These are phyloP conservation scores for Adelges cooleyi DNA, from an alignment of 1,140 invertebrate species.

Conservation along the genomic window DNA sequence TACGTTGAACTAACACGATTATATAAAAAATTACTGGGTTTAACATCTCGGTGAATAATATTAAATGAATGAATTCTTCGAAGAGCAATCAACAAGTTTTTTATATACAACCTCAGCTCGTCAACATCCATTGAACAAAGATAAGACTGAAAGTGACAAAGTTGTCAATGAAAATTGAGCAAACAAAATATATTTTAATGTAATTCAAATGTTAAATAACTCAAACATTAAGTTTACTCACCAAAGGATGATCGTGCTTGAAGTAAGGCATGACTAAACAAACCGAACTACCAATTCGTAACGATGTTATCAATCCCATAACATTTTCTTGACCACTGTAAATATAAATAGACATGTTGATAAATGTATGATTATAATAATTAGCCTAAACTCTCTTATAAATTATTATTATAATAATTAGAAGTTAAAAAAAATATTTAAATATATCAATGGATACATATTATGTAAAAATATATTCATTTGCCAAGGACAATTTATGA, in stretches of 20 bases:
- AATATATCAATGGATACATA: no score
- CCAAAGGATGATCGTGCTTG: slow-evolving; percentile 64
- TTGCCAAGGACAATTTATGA: background rate
- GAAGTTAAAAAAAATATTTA: background rate
- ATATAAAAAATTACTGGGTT: slow-evolving; percentile 85
- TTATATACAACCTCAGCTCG: slow-evolving; percentile 71
- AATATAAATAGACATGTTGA: slow-evolving; percentile 36
- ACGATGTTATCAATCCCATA: slow-evolving; percentile 64
- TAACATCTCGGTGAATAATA: slow-evolving; percentile 86
- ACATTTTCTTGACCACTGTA: slow-evolving; percentile 69
- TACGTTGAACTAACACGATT: slow-evolving; percentile 62
- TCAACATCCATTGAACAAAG: slow-evolving; percentile 52
- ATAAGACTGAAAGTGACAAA: slow-evolving; percentile 54
- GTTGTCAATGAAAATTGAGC: background rate
- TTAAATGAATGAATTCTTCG: slow-evolving; percentile 68
- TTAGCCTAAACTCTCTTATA: background rate
- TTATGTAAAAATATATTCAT: no score
- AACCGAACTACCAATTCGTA: slow-evolving; percentile 65
- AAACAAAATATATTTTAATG: no score
- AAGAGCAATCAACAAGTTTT: slow-evolving; percentile 65
- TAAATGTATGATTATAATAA: background rate
- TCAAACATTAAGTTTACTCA: slow-evolving; percentile 39
- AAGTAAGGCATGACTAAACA: slow-evolving; percentile 86
- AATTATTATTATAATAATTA: background rate
- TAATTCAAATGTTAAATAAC: no score